Conservation (phyloP, 2,888 invertebrate genomes). For the Ligdia adustata region DNA sequence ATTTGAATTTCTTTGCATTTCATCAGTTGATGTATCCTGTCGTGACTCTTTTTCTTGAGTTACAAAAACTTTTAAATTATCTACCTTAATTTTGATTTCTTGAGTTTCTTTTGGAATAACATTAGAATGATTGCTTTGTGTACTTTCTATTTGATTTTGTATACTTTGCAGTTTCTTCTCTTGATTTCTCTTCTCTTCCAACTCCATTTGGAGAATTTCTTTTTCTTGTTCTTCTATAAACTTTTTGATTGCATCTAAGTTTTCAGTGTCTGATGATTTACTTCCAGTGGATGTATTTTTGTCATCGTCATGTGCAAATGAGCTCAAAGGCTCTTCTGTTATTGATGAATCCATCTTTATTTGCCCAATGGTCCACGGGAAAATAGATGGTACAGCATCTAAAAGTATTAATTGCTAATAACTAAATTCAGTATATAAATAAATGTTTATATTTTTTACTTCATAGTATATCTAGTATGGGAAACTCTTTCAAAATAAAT, state of each 20-base stretch:
- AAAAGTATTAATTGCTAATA: conserved; percentile 38
- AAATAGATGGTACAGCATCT: conserved; percentile 89
- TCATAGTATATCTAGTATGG: too few relatives aligned
- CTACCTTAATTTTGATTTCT: neutral
- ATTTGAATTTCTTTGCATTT: conserved; percentile 4
- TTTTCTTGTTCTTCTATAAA: conserved; percentile 68
- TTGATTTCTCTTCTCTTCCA: conserved; percentile 1
- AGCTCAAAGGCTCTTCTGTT: conserved; percentile 11
- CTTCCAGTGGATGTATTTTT: conserved; percentile 41
- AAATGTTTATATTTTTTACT: neutral
- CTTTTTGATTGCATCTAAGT: conserved; percentile 69
- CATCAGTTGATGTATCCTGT: neutral
- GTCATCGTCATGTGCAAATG: conserved; percentile 15
- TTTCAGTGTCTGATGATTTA: conserved; percentile 63
- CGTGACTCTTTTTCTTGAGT: neutral
- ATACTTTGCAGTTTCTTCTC: conserved; percentile 32
- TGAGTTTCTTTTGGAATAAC: neutral
- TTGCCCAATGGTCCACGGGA: conserved; percentile 80
- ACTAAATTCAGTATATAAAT: too few relatives aligned
- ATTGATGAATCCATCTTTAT: conserved; percentile 42
- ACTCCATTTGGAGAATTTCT: conserved; percentile 37
- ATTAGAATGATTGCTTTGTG: too few relatives aligned
- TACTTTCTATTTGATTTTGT: conserved; percentile 3
- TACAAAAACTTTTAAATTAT: neutral
- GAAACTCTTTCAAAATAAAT: too few relatives aligned